A percentile compares a stretch with the other conserved stretches of the same genome.
Evolutionary conservation across 35 echinoderm and acorn worm species (phyloP).

Genomic region (Diadema setosum): DNA sequence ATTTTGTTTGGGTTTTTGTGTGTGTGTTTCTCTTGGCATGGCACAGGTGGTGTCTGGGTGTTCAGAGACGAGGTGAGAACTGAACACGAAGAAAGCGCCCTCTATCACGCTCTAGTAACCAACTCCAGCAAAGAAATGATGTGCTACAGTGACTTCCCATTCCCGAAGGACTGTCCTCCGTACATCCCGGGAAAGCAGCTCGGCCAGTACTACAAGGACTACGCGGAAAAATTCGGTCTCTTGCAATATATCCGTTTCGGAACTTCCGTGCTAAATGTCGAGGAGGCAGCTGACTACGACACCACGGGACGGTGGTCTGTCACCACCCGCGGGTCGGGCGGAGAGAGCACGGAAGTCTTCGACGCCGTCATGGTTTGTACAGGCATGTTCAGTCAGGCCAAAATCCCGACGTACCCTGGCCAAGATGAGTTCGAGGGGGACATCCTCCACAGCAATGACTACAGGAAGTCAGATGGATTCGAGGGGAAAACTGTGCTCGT

Average conservation of each 20-base stretch:
- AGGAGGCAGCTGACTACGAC: conserved; percentile 47
- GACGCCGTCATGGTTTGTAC: conserved; percentile 85
- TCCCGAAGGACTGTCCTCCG: conserved; percentile 61
- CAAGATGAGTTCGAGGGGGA: conserved; percentile 68
- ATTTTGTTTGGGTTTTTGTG: too few species aligned
- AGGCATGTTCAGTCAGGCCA: conserved; percentile 43
- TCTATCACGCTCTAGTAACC: conserved; percentile 49
- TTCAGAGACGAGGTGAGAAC: neutral
- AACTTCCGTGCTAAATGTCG: conserved; percentile 38
- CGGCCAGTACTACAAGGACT: conserved; percentile 46
- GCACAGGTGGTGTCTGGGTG: conserved; percentile 72
- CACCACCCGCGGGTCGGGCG: neutral
- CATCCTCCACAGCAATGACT: conserved; percentile 61
- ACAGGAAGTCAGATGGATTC: conserved; percentile 26
- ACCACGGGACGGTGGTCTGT: conserved; percentile 59
- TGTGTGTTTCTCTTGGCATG: too few species aligned
- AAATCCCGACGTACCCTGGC: conserved; percentile 46
- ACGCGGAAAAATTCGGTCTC: conserved; percentile 74
- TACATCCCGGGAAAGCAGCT: conserved; percentile 31
- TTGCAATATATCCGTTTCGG: conserved; percentile 51
- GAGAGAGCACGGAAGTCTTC: conserved; percentile 31
- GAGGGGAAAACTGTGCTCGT: conserved; percentile 53
- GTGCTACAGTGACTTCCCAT: conserved; percentile 83
- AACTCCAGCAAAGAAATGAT: conserved; percentile 82
- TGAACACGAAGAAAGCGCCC: neutral